phyloP scores from a whole-genome alignment of 2,113 vertebrate genomes.

The Melanerpes aurifrons region DNA sequence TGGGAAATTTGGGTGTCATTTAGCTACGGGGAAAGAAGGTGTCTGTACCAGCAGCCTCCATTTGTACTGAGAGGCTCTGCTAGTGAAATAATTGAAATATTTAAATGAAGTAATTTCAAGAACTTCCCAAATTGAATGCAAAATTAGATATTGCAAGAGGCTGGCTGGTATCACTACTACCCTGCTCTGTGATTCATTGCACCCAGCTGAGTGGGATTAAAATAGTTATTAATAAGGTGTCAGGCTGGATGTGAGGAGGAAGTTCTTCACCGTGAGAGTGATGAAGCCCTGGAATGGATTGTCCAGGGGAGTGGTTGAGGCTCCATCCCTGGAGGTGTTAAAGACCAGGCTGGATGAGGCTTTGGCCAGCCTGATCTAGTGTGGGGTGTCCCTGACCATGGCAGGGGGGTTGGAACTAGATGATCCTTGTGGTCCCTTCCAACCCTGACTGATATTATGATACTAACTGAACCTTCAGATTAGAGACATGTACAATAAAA shows the following conservation, averaged over 20 bases:
- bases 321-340: no score
- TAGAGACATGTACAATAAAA: neutral
- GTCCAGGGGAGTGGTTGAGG: no score
- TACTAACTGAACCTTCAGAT: neutral
- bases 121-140: neutral
- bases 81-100: neutral
- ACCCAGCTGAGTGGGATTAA: neutral
- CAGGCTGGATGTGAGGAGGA: neutral
- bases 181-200: rapidly evolving
- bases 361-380: no score
- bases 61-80: neutral
- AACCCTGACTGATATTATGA: no score
- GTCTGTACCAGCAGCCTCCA: neutral
- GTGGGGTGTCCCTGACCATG: no score
- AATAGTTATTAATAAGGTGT: neutral
- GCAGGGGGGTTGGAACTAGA: no score
- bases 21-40: neutral
- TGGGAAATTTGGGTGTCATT: neutral
- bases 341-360: no score
- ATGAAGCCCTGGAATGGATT: no score
- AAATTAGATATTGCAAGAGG: neutral
- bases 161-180: neutral
- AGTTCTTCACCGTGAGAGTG: no score
- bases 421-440: no score
- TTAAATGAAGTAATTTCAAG: neutral